Percentiles rank a stretch among this genome's conserved stretches.
Evolutionary conservation across 2,797 vertebrate species (phyloP).

Genomic region (Oophaga sylvatica): DNA sequence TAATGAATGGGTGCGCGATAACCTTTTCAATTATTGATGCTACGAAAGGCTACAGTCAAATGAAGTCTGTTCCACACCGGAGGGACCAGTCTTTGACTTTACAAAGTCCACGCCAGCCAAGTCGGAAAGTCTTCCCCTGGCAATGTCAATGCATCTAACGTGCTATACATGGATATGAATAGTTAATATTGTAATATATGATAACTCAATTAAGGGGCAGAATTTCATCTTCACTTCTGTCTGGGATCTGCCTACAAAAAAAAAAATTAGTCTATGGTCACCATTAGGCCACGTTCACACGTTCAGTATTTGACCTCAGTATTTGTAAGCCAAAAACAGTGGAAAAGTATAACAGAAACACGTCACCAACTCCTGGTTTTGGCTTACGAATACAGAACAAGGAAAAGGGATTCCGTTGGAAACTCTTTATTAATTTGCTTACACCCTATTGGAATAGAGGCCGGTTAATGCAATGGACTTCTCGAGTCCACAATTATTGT

Average conservation of each 20-base stretch:
- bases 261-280: background rate
- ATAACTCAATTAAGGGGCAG: background rate
- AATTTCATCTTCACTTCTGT: background rate
- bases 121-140: background rate
- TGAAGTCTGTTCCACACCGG: constrained; percentile 12
- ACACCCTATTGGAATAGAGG: too few relatives aligned
- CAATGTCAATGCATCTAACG: background rate
- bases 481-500: background rate
- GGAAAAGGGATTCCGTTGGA: too few relatives aligned
- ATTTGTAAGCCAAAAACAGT: too few relatives aligned
- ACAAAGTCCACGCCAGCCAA: constrained; percentile 1
- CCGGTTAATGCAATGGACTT: background rate
- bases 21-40: constrained; percentile 49
- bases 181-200: background rate
- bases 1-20: constrained; percentile 27
- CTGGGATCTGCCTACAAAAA: constrained; percentile 24
- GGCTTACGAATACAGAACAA: too few relatives aligned
- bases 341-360: too few relatives aligned
- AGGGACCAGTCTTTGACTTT: background rate
- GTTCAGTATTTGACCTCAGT: too few relatives aligned
- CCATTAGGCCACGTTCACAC: too few relatives aligned
- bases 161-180: background rate
- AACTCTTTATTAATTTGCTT: too few relatives aligned
- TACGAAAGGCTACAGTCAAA: constrained; percentile 9
- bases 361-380: too few relatives aligned